Evolutionary conservation across 2,888 invertebrate genomes (phyloP), one percentile per base, ranked within the genome.

Genomic region (Watsonalla cultraria): DNA sequence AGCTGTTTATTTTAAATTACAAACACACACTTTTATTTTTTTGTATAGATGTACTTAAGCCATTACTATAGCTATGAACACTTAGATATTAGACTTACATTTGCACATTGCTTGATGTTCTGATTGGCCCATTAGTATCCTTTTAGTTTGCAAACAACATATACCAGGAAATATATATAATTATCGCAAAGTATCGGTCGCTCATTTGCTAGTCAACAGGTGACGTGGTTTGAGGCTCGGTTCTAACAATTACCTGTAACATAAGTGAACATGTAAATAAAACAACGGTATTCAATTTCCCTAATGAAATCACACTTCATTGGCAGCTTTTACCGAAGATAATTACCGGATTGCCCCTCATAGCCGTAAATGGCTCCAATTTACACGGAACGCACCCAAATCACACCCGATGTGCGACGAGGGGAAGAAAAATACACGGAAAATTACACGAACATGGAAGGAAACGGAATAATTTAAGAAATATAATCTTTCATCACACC

Each of bases 401-500:
- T 35, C 35, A 13, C 48, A 48, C 7, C 35, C 7, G 6, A 35
- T 35, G 47, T 5, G 13, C 35, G 37, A 24, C 24, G 46, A 47
- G 24, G 11, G 24, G 46, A 11, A 47, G 9, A 8, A 37, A 14
- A 13, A 35, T 35, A 35, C 35, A 48, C 42, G 37, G 37, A 39
- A 39, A 39, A 49, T 49, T 39, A 15, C 13, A 39, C 14, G 39
- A 39, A 49, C 37, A 49, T 37, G 49, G 15, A 37, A 39, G 14
- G 49, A 49, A 39, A 15, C 49, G 15, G 37, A 49, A 49, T 49
- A 37, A 48, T 48, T 37, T 48, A 35, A 37, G 48, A 14, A 48
- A 48, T 48, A 48, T 48, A 49, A 39, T 49, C 49, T 49, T 15
- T 37, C 37, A 49, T 49, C 49, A 39, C 37, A 49, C 8, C 49